Base-by-base conservation (phyloP, 1,140 invertebrate species). In the Leptopilina clavipes region DNA sequence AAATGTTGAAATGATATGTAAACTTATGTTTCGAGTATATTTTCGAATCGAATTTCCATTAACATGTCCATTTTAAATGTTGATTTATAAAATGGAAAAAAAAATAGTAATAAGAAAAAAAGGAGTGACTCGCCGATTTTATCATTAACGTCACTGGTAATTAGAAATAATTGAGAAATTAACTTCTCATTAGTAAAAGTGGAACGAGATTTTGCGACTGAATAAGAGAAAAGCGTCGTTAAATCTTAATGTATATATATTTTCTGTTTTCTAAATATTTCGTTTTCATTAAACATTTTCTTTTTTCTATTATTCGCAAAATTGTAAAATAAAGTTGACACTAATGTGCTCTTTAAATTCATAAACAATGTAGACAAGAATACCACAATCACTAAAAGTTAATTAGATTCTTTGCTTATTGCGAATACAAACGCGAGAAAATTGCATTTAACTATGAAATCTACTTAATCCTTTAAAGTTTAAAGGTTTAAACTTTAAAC, bases 331-430 rank as follows among this genome's bases (percentile, higher is more conserved):
- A 31, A n/a, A 37, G 22, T 31, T 65, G 59, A 65, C 59, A 5
- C n/a, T 65, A 37, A 65, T 65, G 25, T 14, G 12, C 25, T 65
- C 59, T 65, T 65, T 65, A 31, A 65, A 65, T 65, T 65, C 25
- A 65, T 65, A 65, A 65, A 25, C 19, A 65, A 10, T 11, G 7
- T 8, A 14, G 14, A 37, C 59, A 65, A 65, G 59, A 31, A 65
- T 65, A 65, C 14, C 25, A 22, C 22, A 31, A 65, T 65, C 12
- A 12, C 14, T 65, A 65, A 65, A 31, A 31, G 22, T 65, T 65
- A 65, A 65, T 65, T 25, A 65, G 56, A 31, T 31, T n/a, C 12
- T 10, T 59, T 14, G 52, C 52, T 54, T 54, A 54, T 19, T 54
- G 56, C 22, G 22, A 31, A 14, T 31, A 10, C 11, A 65, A 65